phyloP scores from a whole-genome alignment of 2,888 invertebrate species.

The Matsumyia berberina region DNA sequence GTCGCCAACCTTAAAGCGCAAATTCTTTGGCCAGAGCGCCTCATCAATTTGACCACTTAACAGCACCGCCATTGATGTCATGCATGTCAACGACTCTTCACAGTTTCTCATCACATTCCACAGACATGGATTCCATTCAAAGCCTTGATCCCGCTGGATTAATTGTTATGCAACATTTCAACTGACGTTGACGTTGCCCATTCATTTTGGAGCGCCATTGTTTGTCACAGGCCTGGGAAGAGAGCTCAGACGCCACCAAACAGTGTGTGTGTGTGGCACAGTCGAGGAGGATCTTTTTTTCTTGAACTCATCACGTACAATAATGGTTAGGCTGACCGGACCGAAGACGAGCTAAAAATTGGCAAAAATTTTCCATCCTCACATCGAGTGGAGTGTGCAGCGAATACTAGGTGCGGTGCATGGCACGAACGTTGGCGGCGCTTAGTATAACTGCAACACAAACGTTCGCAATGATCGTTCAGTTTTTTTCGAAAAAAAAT shows the following conservation, averaged over 20 bases:
- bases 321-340: slow-evolving; percentile 36
- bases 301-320: slow-evolving; percentile 64
- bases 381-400: background rate
- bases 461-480: slow-evolving; percentile 60
- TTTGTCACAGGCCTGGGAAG: slow-evolving; percentile 43
- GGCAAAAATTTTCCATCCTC: slow-evolving; percentile 42
- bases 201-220: slow-evolving; percentile 44
- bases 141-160: slow-evolving; percentile 43
- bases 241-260: slow-evolving; percentile 39
- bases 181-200: slow-evolving; percentile 39
- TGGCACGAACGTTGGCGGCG: slow-evolving; percentile 24
- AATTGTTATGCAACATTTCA: slow-evolving; percentile 70
- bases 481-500: slow-evolving; percentile 26
- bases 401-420: slow-evolving; percentile 43
- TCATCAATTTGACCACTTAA: slow-evolving; percentile 30
- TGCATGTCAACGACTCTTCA: slow-evolving; percentile 38
- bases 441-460: slow-evolving; percentile 44
- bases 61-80: slow-evolving; percentile 24
- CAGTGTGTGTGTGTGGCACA: slow-evolving; percentile 13
- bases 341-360: slow-evolving; percentile 35
- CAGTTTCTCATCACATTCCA: slow-evolving; percentile 3
- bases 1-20: slow-evolving; percentile 2
- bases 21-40: background rate
- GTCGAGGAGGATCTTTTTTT: slow-evolving; percentile 29
- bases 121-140: slow-evolving; percentile 20